Conservation (phyloP, 2,113 vertebrate genomes). For the Pyrgilauda ruficollis region DNA sequence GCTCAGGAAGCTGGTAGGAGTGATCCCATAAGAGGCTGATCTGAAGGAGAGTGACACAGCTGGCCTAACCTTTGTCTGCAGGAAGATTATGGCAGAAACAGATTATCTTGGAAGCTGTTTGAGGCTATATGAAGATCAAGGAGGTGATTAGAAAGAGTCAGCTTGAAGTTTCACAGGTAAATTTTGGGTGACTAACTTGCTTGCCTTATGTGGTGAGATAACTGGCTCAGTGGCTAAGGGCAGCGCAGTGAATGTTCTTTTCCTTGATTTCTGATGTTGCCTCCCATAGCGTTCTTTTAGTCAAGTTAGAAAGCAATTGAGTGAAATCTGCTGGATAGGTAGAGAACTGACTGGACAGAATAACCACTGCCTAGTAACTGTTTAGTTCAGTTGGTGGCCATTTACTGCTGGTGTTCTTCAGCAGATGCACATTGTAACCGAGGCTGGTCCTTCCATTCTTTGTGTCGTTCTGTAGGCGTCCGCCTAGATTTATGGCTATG, state of each 20-base stretch:
- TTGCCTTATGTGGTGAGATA: not conserved
- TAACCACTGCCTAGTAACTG: not conserved
- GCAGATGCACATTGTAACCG: not conserved
- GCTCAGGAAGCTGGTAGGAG: not conserved
- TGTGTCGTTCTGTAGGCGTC: not conserved
- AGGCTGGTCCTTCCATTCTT: not conserved
- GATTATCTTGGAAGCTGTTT: not conserved
- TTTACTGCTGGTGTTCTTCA: not conserved
- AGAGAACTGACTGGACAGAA: not conserved
- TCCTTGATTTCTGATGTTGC: not conserved
- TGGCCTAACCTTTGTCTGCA: not conserved
- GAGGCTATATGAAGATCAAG: not conserved
- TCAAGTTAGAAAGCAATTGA: not conserved
- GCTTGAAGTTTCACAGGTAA: not conserved
- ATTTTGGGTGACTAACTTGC: not conserved
- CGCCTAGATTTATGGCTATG: not conserved
- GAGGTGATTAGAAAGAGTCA: not conserved
- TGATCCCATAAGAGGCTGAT: not conserved
- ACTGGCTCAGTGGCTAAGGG: not conserved
- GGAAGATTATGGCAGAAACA: not conserved
- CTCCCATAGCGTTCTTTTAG: not conserved
- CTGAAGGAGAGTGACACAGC: not conserved
- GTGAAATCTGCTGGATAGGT: not conserved
- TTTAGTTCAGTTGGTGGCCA: not conserved
- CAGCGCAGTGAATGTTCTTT: not conserved